phyloP scores from a whole-genome alignment of 1,140 invertebrate genomes.

The Chironomus striatipennis region DNA sequence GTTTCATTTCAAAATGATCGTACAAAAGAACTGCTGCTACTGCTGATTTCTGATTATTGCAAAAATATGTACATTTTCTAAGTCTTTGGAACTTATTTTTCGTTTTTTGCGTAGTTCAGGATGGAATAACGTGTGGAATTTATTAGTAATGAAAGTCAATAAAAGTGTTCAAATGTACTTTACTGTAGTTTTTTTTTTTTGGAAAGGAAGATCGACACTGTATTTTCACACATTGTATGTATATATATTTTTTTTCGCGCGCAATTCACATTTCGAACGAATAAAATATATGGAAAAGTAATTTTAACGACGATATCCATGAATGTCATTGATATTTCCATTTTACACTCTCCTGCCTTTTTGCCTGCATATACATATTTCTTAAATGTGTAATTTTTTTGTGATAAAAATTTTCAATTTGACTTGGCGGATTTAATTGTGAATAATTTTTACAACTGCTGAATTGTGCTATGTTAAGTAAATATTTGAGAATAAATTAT shows the following conservation, averaged over 20 bases:
- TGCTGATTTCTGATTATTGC: neutral
- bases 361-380: neutral
- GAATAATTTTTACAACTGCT: neutral
- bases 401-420: neutral
- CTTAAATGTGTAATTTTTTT: neutral
- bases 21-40: neutral
- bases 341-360: neutral
- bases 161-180: too few species aligned
- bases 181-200: too few species aligned
- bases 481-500: neutral
- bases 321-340: neutral
- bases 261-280: neutral
- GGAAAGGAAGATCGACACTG: too few species aligned
- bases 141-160: too few species aligned
- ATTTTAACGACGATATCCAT: neutral
- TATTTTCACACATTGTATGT: too few species aligned
- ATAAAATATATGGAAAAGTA: neutral
- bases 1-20: slow-evolving; percentile 14
- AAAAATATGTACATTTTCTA: too few species aligned
- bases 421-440: neutral
- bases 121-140: too few species aligned
- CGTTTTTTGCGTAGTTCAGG: too few species aligned
- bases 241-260: neutral
- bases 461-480: neutral
- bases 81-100: too few species aligned